Conservation (phyloP, 2,113 vertebrate species). For the Haliaeetus leucogaster region DNA sequence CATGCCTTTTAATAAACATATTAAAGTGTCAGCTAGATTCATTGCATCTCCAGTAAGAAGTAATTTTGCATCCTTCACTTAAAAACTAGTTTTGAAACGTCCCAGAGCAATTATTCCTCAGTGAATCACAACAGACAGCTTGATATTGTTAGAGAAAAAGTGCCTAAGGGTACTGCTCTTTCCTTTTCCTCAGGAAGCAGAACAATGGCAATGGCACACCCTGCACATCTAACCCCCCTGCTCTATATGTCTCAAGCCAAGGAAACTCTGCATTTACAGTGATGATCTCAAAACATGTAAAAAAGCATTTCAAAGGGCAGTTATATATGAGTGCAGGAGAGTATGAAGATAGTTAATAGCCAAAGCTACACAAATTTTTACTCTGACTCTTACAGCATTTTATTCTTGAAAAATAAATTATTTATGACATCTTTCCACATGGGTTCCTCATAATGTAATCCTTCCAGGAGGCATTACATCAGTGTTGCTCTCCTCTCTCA, state of each 20-base stretch:
- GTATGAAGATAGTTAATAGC: background rate
- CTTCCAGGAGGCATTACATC: background rate
- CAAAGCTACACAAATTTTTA: background rate
- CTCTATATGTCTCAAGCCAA: background rate
- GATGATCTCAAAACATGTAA: background rate
- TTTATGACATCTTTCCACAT: conserved; percentile 1
- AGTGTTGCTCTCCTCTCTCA: background rate
- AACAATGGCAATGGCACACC: background rate
- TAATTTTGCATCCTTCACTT: conserved; percentile 28
- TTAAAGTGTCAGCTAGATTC: conserved; percentile 35
- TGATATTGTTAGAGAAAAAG: background rate
- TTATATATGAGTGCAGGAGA: background rate
- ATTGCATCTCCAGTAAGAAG: conserved; percentile 1
- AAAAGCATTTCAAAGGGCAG: background rate
- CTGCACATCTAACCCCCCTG: background rate
- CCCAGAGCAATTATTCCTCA: conserved; percentile 30
- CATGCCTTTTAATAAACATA: conserved; percentile 43
- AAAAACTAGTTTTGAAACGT: conserved; percentile 20
- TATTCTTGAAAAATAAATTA: background rate
- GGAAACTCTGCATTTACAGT: background rate
- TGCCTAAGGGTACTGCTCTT: background rate
- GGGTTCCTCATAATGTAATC: background rate
- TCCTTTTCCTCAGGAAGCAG: background rate
- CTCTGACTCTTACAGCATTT: background rate
- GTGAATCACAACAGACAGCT: background rate